These are phyloP conservation scores for Nomada ferruginata DNA, from an alignment of 2,888 invertebrate species.

Conservation along the genomic window DNA sequence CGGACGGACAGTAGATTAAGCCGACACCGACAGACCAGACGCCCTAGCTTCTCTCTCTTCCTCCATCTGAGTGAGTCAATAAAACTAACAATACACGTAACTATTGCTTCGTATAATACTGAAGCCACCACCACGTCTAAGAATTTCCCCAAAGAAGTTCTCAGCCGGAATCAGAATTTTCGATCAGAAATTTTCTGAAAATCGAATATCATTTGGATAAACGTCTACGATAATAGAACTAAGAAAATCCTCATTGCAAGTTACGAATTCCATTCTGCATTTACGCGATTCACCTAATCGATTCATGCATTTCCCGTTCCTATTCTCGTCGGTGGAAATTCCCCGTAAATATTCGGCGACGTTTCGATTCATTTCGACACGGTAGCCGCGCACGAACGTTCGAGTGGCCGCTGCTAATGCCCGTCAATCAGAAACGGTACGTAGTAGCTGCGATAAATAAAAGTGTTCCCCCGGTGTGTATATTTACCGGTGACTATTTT, in stretches of 20 bases:
- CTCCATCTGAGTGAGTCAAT: background rate
- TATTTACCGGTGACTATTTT: slow-evolving; percentile 63
- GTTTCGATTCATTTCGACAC: slow-evolving; percentile 31
- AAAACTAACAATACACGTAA: too few relatives aligned
- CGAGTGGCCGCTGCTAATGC: slow-evolving; percentile 39
- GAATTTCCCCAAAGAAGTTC: too few relatives aligned
- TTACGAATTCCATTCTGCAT: background rate
- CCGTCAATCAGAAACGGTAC: slow-evolving; percentile 41
- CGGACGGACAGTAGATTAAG: background rate
- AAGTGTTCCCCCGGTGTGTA: slow-evolving; percentile 40
- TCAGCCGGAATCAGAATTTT: too few relatives aligned
- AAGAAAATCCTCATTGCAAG: background rate
- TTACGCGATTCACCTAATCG: background rate
- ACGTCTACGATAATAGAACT: background rate
- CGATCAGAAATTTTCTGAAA: background rate
- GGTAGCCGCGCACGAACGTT: slow-evolving; percentile 17
- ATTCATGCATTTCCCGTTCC: too few relatives aligned
- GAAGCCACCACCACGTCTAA: too few relatives aligned
- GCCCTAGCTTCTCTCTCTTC: background rate
- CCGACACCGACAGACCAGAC: background rate
- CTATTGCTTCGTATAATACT: too few relatives aligned
- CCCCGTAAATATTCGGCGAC: slow-evolving; percentile 43
- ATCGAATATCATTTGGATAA: background rate
- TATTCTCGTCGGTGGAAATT: slow-evolving; percentile 23
- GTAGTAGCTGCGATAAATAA: slow-evolving; percentile 49